Evolutionary conservation across 2,888 invertebrate genomes (phyloP).

Genomic region (Andrena praecox): DNA sequence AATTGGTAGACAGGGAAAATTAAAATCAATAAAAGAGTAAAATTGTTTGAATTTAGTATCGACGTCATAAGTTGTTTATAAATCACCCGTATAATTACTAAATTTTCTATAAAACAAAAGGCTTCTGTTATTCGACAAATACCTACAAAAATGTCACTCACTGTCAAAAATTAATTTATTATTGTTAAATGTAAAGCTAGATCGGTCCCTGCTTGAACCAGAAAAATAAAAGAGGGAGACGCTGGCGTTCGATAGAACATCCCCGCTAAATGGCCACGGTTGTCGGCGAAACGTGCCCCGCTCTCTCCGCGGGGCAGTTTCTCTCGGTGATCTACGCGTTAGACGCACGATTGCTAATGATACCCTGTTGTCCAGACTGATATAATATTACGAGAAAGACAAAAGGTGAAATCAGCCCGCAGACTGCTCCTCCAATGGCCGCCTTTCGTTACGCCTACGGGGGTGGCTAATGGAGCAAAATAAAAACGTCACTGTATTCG

Average conservation of each 20-base stretch:
- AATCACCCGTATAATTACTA: too few relatives aligned
- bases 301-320: constrained; percentile 27
- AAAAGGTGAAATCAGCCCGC: constrained; percentile 41
- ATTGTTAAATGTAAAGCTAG: too few relatives aligned
- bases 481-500: constrained; percentile 2
- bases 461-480: constrained; percentile 10
- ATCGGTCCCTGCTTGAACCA: too few relatives aligned
- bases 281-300: constrained; percentile 4
- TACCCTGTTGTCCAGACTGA: constrained; percentile 75
- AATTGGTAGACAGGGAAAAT: too few relatives aligned
- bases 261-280: background rate
- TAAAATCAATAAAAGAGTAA: too few relatives aligned
- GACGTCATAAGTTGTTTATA: too few relatives aligned
- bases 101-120: too few relatives aligned
- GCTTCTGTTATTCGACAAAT: too few relatives aligned
- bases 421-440: background rate
- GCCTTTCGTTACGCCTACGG: constrained; percentile 10
- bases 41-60: too few relatives aligned
- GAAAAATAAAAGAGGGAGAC: constrained; percentile 3
- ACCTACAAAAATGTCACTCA: too few relatives aligned
- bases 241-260: background rate
- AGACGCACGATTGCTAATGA: constrained; percentile 59
- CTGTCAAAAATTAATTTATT: too few relatives aligned
- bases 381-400: constrained; percentile 56
- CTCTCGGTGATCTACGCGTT: constrained; percentile 47